These are phyloP conservation scores for Oceanites oceanicus DNA, from an alignment of 2,113 vertebrate species.

Conservation along the genomic window DNA sequence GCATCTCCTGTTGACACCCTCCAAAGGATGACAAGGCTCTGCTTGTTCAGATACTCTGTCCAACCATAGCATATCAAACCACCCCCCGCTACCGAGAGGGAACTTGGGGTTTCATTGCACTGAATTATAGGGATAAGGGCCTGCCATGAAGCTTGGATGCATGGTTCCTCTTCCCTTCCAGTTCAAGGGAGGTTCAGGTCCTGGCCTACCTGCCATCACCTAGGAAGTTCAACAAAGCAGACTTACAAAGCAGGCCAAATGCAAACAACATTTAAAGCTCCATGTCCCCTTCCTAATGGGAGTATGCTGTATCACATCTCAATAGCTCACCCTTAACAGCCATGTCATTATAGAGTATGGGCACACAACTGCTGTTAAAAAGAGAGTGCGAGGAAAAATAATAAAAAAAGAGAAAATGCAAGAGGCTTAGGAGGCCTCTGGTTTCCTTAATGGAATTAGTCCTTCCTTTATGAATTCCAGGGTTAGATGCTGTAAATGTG, in stretches of 20 bases:
- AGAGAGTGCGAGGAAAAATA: neutral
- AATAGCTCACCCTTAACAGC: slow-evolving; percentile 65
- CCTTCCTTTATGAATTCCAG: slow-evolving; percentile 75
- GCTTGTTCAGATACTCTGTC: neutral
- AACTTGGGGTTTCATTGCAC: neutral
- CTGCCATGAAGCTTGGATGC: neutral
- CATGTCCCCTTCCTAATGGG: neutral
- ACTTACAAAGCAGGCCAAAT: neutral
- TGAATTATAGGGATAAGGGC: neutral
- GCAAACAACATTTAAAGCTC: slow-evolving; percentile 3
- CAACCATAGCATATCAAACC: neutral
- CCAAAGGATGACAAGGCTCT: neutral
- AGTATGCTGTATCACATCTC: slow-evolving; percentile 34
- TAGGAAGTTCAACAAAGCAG: neutral
- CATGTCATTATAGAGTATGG: slow-evolving; percentile 50
- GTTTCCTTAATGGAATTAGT: slow-evolving; percentile 72
- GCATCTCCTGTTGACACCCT: neutral
- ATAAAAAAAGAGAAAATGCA: slow-evolving; percentile 26
- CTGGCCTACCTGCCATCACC: neutral
- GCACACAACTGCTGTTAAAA: slow-evolving; percentile 53
- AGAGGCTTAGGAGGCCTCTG: slow-evolving; percentile 18
- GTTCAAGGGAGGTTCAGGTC: neutral
- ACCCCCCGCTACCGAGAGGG: neutral
- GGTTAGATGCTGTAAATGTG: slow-evolving; percentile 74
- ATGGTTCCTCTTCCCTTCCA: neutral